These are phyloP conservation scores for Liparis tanakae DNA, from an alignment of 2,797 vertebrate genomes.

Conservation along the genomic window DNA sequence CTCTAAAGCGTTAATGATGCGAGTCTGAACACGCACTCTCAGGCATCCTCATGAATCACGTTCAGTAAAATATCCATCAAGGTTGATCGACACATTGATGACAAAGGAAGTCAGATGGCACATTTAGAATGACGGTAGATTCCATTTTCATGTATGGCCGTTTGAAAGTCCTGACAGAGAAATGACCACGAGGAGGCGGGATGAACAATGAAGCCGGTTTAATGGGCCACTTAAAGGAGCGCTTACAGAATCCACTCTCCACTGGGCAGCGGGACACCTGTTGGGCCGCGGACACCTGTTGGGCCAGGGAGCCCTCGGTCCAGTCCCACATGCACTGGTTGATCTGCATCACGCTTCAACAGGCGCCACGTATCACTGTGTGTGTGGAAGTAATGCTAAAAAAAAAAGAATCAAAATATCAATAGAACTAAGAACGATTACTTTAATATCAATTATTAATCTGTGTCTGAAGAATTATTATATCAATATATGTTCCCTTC, in stretches of 20 bases:
- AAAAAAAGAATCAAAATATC: conserved; percentile 81
- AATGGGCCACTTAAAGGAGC: conserved; percentile 77
- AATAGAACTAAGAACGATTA: conserved; percentile 81
- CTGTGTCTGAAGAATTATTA: conserved; percentile 69
- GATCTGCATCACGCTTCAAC: conserved; percentile 70
- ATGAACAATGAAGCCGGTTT: conserved; percentile 79
- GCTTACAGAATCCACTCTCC: conserved; percentile 75
- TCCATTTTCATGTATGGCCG: not conserved
- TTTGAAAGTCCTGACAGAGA: conserved; percentile 1
- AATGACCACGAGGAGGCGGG: conserved; percentile 53
- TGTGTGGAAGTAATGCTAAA: conserved; percentile 74
- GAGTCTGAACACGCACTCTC: not conserved
- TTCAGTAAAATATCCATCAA: not conserved
- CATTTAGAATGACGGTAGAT: not conserved
- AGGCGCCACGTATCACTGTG: conserved; percentile 70
- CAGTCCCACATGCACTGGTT: conserved; percentile 49
- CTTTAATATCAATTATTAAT: conserved; percentile 77
- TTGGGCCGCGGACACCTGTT: conserved; percentile 70
- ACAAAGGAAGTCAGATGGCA: not conserved
- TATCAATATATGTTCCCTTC: conserved; percentile 77
- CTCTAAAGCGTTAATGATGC: not conserved
- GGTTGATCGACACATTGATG: not conserved
- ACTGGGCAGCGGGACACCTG: conserved; percentile 69
- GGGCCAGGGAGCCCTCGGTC: conserved; percentile 36
- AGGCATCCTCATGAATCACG: not conserved